A percentile compares a stretch with the other conserved stretches of the same genome.
phyloP scores from a whole-genome alignment of 2,113 vertebrate genomes.

The Salminus brasiliensis region DNA sequence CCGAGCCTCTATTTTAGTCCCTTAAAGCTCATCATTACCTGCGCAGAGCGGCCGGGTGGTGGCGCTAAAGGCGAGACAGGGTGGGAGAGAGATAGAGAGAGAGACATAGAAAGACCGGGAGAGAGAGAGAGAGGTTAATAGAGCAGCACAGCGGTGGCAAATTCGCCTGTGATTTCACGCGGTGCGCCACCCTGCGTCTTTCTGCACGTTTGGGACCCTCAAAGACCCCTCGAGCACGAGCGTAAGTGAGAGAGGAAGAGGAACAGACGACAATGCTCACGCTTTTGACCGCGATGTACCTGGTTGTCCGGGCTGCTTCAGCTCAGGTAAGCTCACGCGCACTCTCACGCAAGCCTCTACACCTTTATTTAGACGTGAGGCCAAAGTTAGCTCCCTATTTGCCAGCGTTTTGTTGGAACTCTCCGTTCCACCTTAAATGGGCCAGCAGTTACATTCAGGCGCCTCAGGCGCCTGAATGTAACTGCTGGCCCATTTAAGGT shows the following conservation, averaged over 20 bases:
- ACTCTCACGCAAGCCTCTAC: not conserved
- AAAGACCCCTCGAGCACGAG: not conserved
- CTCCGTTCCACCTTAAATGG: constrained; percentile 10
- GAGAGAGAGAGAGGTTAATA: not conserved
- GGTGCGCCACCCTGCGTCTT: not conserved
- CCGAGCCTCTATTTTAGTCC: not conserved
- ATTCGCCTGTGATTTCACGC: not conserved
- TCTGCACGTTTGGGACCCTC: not conserved
- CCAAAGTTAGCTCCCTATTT: not conserved
- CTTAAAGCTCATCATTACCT: not conserved
- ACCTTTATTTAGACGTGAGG: too few species aligned
- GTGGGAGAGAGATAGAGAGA: too few species aligned
- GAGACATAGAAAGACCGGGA: not conserved
- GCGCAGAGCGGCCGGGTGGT: not conserved
- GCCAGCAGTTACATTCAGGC: too few species aligned
- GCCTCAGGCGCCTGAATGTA: too few species aligned
- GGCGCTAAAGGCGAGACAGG: not conserved
- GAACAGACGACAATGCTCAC: constrained; percentile 69
- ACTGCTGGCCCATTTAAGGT: too few species aligned
- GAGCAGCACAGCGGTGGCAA: not conserved
- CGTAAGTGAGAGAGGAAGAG: not conserved
- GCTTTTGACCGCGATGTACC: constrained; percentile 76
- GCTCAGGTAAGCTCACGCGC: constrained; percentile 67
- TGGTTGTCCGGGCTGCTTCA: constrained; percentile 71
- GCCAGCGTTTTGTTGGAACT: constrained; percentile 18